Conservation (phyloP, 2,888 invertebrate species). For the Conus canariensis region DNA sequence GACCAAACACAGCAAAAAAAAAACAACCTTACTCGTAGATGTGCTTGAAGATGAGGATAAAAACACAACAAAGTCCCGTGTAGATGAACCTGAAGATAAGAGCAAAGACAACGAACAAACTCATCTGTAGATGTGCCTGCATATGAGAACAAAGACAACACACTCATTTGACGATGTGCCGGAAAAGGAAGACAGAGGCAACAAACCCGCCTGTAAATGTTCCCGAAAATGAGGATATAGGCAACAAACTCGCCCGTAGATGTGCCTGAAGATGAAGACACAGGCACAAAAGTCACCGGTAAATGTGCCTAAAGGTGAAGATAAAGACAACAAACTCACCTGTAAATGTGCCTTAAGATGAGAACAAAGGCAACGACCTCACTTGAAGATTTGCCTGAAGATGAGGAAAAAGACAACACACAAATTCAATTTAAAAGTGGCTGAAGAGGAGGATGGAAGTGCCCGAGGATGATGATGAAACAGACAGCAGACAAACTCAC, state of each 20-base stretch:
- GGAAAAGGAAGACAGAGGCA: not conserved
- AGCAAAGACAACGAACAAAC: not conserved
- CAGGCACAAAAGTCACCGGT: too few relatives aligned
- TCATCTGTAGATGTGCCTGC: not conserved
- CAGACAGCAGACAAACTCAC: too few relatives aligned
- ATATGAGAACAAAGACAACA: not conserved
- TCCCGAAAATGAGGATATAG: not conserved
- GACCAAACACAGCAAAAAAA: too few relatives aligned
- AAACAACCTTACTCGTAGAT: too few relatives aligned
- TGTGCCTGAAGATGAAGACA: not conserved
- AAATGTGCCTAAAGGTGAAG: not conserved
- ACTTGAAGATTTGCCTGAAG: too few relatives aligned
- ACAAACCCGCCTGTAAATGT: not conserved
- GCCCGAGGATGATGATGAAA: not conserved
- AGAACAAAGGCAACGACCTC: conserved; percentile 54
- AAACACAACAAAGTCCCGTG: too few relatives aligned
- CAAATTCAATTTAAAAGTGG: conserved; percentile 54
- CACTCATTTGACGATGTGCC: too few relatives aligned
- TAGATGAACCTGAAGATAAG: too few relatives aligned
- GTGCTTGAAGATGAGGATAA: not conserved
- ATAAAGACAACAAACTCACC: conserved; percentile 22
- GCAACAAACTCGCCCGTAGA: too few relatives aligned
- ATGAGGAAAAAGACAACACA: not conserved
- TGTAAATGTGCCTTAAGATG: conserved; percentile 64
- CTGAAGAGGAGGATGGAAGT: conserved; percentile 60